These are phyloP conservation scores for Neoaliturus tenellus DNA, from an alignment of 2,888 invertebrate species.

Conservation along the genomic window DNA sequence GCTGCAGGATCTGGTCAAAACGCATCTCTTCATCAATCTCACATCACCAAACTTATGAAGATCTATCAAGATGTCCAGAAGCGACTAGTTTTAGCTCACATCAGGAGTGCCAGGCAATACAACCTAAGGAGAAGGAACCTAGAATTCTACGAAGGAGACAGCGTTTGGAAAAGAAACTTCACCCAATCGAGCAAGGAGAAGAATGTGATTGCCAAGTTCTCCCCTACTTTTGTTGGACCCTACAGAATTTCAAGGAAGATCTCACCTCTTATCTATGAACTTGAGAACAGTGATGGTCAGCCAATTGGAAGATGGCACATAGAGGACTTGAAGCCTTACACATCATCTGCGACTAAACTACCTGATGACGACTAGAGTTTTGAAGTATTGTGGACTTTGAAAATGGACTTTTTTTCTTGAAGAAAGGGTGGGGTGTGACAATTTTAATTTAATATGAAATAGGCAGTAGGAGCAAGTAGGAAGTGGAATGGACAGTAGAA, in stretches of 20 bases:
- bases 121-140: constrained; percentile 41
- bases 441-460: too few relatives aligned
- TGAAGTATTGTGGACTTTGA: too few relatives aligned
- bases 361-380: too few relatives aligned
- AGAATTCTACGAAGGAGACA: constrained; percentile 23
- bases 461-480: too few relatives aligned
- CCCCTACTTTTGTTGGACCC: constrained; percentile 60
- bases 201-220: constrained; percentile 58
- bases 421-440: too few relatives aligned
- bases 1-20: too few relatives aligned
- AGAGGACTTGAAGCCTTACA: constrained; percentile 55
- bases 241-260: constrained; percentile 53
- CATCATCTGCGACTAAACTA: too few relatives aligned
- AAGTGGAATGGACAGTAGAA: too few relatives aligned
- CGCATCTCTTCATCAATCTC: too few relatives aligned
- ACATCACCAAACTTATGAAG: too few relatives aligned
- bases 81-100: background rate
- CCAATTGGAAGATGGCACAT: constrained; percentile 59
- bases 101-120: background rate
- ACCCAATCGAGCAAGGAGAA: constrained; percentile 55
- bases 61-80: background rate
- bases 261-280: constrained; percentile 61
- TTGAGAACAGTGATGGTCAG: constrained; percentile 9
- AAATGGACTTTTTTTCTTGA: too few relatives aligned
- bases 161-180: constrained; percentile 35